These are phyloP conservation scores for mouse (Mus musculus) DNA, from an alignment of 2,113 vertebrate genomes.

Conservation along the genomic window DNA sequence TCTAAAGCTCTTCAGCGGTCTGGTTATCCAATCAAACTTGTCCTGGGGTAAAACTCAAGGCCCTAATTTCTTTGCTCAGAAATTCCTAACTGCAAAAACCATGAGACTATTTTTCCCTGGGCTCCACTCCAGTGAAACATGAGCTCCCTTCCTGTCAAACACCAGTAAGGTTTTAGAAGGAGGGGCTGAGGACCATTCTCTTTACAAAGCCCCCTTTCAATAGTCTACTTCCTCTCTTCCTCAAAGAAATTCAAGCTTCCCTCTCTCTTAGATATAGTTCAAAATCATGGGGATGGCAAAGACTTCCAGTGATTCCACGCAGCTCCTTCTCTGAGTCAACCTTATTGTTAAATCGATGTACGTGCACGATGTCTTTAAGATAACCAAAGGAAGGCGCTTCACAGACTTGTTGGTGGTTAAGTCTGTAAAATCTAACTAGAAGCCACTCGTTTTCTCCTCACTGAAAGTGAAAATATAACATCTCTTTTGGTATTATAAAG, in stretches of 20 bases:
- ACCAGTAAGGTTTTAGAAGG: neutral
- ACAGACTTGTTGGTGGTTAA: neutral
- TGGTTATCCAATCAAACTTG: conserved; percentile 1
- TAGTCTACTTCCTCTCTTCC: neutral
- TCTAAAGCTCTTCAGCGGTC: conserved; percentile 39
- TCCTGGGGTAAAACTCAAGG: neutral
- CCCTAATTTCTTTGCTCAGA: conserved; percentile 52
- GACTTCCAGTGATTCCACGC: neutral
- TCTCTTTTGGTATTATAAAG: neutral
- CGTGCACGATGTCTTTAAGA: neutral
- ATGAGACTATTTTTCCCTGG: conserved; percentile 40
- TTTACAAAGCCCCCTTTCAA: conserved; percentile 39
- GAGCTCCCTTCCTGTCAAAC: neutral
- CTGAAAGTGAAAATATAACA: neutral
- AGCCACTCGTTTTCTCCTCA: neutral
- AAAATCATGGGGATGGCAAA: conserved; percentile 28
- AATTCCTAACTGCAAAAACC: conserved; percentile 37
- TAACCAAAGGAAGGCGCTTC: neutral
- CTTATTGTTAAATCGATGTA: neutral
- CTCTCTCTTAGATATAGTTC: conserved; percentile 11
- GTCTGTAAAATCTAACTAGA: neutral
- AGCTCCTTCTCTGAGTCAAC: conserved; percentile 20
- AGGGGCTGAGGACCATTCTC: neutral
- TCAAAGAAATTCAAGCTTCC: conserved; percentile 52
- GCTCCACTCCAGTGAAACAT: conserved; percentile 12